phyloP scores from a whole-genome alignment of 1,140 invertebrate genomes.

The Ooceraea biroi region DNA sequence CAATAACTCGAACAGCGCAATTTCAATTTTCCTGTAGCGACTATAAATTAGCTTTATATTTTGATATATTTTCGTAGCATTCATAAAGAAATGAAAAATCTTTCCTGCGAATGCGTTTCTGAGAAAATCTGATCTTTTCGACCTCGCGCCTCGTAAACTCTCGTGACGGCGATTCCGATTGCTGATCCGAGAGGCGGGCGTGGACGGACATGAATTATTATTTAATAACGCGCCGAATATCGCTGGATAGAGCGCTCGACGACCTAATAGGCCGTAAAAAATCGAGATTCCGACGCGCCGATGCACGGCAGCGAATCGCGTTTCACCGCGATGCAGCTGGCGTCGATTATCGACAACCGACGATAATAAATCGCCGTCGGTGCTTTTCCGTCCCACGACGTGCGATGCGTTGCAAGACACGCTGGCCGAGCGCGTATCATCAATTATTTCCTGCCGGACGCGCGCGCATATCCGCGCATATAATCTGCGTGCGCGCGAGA shows the following conservation, averaged over 20 bases:
- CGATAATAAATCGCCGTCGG: conserved; percentile 68
- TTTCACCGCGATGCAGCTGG: conserved; percentile 61
- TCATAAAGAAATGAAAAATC: neutral
- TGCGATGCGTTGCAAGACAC: conserved; percentile 63
- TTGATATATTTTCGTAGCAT: no score
- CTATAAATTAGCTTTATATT: no score
- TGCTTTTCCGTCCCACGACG: conserved; percentile 57
- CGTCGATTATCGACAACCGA: conserved; percentile 72
- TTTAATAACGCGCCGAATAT: conserved; percentile 53
- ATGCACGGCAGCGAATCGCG: conserved; percentile 53
- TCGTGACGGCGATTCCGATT: neutral
- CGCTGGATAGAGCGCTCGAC: conserved; percentile 40
- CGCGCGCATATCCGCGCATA: conserved; percentile 14
- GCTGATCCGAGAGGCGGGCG: conserved; percentile 13
- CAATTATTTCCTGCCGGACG: conserved; percentile 66
- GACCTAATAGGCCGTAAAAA: conserved; percentile 72
- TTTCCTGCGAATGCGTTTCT: neutral
- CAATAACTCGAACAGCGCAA: no score
- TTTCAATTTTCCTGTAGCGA: no score
- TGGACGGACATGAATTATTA: conserved; percentile 40
- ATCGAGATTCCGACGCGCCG: conserved; percentile 39
- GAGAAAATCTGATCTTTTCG: no score
- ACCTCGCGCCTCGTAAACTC: no score
- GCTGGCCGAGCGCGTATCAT: conserved; percentile 53
- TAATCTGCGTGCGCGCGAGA: conserved; percentile 19